These are phyloP conservation scores for Marisa cornuarietis DNA, from an alignment of 1,140 invertebrate genomes.

Conservation along the genomic window DNA sequence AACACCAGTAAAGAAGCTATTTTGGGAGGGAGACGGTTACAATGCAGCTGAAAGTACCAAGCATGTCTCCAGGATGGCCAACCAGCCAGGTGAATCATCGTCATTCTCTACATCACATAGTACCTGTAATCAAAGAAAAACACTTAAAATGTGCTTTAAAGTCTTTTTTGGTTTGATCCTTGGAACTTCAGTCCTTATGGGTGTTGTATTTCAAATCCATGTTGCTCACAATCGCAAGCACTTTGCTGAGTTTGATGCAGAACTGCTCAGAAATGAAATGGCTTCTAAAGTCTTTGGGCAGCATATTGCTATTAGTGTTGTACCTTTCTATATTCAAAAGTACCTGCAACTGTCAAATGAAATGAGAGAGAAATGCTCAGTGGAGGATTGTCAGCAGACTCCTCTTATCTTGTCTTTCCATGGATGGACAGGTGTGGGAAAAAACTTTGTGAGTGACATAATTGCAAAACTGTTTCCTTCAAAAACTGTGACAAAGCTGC, in stretches of 20 bases:
- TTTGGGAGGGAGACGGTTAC: background rate
- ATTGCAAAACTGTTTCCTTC: constrained; percentile 43
- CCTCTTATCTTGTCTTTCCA: constrained; percentile 55
- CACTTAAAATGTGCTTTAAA: background rate
- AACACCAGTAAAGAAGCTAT: background rate
- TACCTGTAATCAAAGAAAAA: background rate
- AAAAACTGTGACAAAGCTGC: constrained; percentile 34
- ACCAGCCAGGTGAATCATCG: background rate
- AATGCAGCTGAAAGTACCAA: background rate
- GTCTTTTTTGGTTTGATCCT: background rate
- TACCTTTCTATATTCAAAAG: constrained; percentile 32
- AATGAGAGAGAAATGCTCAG: background rate
- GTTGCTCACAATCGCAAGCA: constrained; percentile 4
- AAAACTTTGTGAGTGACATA: constrained; percentile 56
- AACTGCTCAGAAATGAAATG: constrained; percentile 38
- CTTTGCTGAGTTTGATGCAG: constrained; percentile 28
- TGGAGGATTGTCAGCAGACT: constrained; percentile 6
- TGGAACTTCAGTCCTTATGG: background rate
- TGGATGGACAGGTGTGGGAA: constrained; percentile 61
- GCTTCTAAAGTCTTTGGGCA: constrained; percentile 58
- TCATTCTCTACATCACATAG: background rate
- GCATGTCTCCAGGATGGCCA: background rate
- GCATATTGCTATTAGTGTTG: constrained; percentile 50
- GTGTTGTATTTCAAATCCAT: background rate
- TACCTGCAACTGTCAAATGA: constrained; percentile 15